These are phyloP conservation scores for Tiphia femorata DNA, from an alignment of 2,888 invertebrate species.

Conservation along the genomic window DNA sequence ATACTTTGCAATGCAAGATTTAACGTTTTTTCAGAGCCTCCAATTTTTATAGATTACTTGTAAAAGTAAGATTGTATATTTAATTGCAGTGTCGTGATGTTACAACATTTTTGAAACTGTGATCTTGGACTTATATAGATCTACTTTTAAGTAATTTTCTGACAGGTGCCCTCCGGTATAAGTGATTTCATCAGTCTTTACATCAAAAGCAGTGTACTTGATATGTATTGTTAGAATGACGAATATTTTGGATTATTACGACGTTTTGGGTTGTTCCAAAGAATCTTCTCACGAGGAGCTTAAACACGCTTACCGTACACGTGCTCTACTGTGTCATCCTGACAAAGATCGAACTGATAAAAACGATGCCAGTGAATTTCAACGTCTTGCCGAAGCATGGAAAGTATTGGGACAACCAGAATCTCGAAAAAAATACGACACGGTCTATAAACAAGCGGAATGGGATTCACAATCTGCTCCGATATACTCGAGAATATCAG, in stretches of 20 bases:
- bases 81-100: no score
- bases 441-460: constrained; percentile 73
- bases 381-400: constrained; percentile 80
- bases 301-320: constrained; percentile 75
- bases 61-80: no score
- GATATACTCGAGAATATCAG: constrained; percentile 73
- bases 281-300: constrained; percentile 73
- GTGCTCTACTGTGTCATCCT: constrained; percentile 74
- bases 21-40: no score
- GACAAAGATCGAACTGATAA: constrained; percentile 71
- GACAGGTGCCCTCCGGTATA: no score
- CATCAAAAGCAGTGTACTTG: no score
- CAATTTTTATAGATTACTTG: no score
- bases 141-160: no score
- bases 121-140: no score
- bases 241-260: constrained; percentile 74
- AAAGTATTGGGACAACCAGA: constrained; percentile 75
- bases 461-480: constrained; percentile 72
- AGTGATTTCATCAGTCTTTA: no score
- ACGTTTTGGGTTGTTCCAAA: constrained; percentile 72
- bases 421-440: constrained; percentile 77
- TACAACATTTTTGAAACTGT: no score
- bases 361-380: constrained; percentile 64
- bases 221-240: no score
- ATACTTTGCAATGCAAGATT: no score